Evolutionary conservation across 2,113 vertebrate species (phyloP).

Genomic region (Corynorhinus townsendii): DNA sequence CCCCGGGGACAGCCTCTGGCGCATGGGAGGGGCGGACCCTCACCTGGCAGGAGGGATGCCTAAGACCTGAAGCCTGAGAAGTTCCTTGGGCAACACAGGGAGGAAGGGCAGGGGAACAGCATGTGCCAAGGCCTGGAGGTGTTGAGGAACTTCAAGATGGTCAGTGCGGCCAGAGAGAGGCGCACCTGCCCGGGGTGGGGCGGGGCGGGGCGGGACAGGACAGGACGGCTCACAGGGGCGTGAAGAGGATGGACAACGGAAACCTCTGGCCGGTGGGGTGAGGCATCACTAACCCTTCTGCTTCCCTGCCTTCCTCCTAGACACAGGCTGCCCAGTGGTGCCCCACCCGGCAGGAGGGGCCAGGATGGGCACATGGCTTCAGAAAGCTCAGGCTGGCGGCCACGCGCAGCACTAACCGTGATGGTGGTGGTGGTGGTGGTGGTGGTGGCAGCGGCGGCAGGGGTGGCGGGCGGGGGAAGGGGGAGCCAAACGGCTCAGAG

Average conservation of each 20-base stretch:
- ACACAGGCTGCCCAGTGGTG: too few relatives aligned
- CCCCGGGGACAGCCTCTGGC: rapidly evolving
- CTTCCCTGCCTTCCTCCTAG: too few relatives aligned
- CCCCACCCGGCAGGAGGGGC: background rate
- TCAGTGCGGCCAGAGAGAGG: rapidly evolving
- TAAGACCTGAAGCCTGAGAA: background rate
- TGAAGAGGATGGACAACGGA: rapidly evolving
- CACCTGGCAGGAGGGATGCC: rapidly evolving
- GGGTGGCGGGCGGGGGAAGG: background rate
- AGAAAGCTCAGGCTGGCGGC: rapidly evolving
- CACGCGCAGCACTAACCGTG: rapidly evolving
- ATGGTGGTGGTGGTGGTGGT: rapidly evolving
- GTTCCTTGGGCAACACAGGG: background rate
- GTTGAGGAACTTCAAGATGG: background rate
- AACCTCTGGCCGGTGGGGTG: rapidly evolving
- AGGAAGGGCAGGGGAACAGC: background rate
- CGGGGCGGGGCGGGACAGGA: too few relatives aligned
- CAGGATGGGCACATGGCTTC: rapidly evolving
- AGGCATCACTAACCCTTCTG: too few relatives aligned
- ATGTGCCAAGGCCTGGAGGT: background rate
- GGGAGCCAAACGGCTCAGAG: background rate
- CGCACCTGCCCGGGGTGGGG: background rate
- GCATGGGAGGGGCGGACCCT: rapidly evolving
- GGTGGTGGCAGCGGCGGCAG: rapidly evolving
- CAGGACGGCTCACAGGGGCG: rapidly evolving